A percentile compares a stretch with the other conserved stretches of the same genome.
phyloP scores from a whole-genome alignment of 2,797 vertebrate genomes.

The Nannoperca australis region DNA sequence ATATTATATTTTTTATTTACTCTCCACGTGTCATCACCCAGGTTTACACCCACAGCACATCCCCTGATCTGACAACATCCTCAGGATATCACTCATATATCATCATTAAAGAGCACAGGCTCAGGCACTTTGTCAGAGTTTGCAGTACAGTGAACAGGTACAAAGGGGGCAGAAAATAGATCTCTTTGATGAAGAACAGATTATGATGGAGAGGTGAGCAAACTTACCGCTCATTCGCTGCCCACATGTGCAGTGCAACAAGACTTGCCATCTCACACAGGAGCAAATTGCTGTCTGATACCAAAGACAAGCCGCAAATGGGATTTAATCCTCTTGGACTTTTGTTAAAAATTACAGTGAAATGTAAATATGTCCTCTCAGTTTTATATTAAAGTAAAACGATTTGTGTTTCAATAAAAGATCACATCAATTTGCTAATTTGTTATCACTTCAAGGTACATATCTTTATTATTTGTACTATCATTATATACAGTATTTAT shows the following conservation, averaged over 20 bases:
- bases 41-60: conserved; percentile 51
- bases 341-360: conserved; percentile 45
- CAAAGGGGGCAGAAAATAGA: conserved; percentile 67
- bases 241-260: conserved; percentile 50
- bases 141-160: conserved; percentile 62
- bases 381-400: conserved; percentile 16
- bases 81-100: conserved; percentile 67
- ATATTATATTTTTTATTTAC: conserved; percentile 46
- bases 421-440: conserved; percentile 43
- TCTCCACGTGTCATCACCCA: conserved; percentile 47
- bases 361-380: conserved; percentile 29
- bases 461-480: conserved; percentile 17
- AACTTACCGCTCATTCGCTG: conserved; percentile 58
- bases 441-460: neutral
- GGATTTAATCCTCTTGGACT: conserved; percentile 58
- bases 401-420: conserved; percentile 18
- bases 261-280: conserved; percentile 41
- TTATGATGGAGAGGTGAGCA: conserved; percentile 74
- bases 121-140: conserved; percentile 66
- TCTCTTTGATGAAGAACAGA: conserved; percentile 68
- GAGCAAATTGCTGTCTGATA: conserved; percentile 59
- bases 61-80: conserved; percentile 65
- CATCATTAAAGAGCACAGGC: conserved; percentile 72
- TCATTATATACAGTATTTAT: conserved; percentile 26
- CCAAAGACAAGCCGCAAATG: conserved; percentile 64